Percentiles rank a stretch among this genome's conserved stretches.
phyloP scores from a whole-genome alignment of 2,888 invertebrate genomes.

The Hylaea fasciaria region DNA sequence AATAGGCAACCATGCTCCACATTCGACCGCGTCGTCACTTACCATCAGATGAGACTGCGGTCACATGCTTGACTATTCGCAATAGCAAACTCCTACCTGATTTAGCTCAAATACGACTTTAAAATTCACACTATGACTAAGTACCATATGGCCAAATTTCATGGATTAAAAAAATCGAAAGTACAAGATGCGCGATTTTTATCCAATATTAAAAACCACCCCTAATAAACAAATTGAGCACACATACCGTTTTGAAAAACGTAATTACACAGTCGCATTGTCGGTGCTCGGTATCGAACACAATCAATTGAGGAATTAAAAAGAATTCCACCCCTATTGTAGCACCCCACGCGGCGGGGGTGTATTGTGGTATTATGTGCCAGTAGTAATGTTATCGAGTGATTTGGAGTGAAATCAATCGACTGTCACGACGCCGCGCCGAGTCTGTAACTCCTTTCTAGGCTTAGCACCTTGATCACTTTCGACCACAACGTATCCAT shows the following conservation, averaged over 20 bases:
- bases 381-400: neutral
- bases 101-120: too few relatives aligned
- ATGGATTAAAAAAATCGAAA: too few relatives aligned
- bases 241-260: constrained; percentile 3
- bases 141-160: too few relatives aligned
- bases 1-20: too few relatives aligned
- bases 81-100: too few relatives aligned
- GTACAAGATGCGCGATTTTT: neutral
- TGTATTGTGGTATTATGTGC: constrained; percentile 1
- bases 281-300: constrained; percentile 12
- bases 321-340: neutral
- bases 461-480: too few relatives aligned
- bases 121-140: too few relatives aligned
- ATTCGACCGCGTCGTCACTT: too few relatives aligned
- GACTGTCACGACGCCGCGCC: neutral
- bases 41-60: too few relatives aligned
- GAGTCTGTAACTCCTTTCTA: too few relatives aligned
- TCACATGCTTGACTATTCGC: too few relatives aligned
- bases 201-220: neutral
- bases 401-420: neutral
- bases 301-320: constrained; percentile 14
- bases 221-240: neutral
- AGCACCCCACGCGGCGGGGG: constrained; percentile 10
- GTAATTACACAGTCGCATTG: constrained; percentile 14
- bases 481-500: too few relatives aligned